These are phyloP conservation scores for Papilio dardanus DNA, from an alignment of 1,140 invertebrate genomes.

Conservation along the genomic window DNA sequence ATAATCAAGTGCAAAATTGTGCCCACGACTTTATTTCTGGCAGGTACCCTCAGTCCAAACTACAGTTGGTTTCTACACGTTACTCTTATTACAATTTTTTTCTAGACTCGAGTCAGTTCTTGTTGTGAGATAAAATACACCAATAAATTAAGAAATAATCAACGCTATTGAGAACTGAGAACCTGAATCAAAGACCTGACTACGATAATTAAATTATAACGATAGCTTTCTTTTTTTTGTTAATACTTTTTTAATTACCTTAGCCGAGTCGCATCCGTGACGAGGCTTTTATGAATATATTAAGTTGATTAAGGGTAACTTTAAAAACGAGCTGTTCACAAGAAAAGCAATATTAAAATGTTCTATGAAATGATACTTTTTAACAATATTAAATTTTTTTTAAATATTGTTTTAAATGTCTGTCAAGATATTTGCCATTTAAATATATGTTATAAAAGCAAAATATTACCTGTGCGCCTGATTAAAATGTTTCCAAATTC, in stretches of 20 bases:
- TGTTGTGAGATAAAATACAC: background rate
- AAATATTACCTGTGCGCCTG: background rate
- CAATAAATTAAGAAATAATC: background rate
- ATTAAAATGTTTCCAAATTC: background rate
- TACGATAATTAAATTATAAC: background rate
- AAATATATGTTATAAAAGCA: background rate
- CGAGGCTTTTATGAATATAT: conserved; percentile 5
- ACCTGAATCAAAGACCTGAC: background rate
- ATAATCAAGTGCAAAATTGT: too few relatives aligned
- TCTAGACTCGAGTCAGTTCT: background rate
- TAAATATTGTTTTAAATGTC: background rate
- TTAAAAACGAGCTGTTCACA: background rate
- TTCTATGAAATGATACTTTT: background rate
- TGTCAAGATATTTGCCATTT: background rate
- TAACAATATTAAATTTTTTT: background rate
- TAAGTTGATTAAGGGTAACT: background rate
- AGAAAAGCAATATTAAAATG: conserved; percentile 8
- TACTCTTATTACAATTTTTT: background rate
- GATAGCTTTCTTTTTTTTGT: conserved; percentile 1
- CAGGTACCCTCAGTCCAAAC: too few relatives aligned
- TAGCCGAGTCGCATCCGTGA: background rate
- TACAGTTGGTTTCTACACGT: background rate
- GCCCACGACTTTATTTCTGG: too few relatives aligned
- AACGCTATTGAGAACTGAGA: background rate
- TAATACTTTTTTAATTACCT: conserved; percentile 14